A percentile compares a stretch with the other conserved stretches of the same genome.
These are phyloP conservation scores for Enteromius mattozi DNA, from an alignment of 2,797 vertebrate genomes.

Conservation along the genomic window DNA sequence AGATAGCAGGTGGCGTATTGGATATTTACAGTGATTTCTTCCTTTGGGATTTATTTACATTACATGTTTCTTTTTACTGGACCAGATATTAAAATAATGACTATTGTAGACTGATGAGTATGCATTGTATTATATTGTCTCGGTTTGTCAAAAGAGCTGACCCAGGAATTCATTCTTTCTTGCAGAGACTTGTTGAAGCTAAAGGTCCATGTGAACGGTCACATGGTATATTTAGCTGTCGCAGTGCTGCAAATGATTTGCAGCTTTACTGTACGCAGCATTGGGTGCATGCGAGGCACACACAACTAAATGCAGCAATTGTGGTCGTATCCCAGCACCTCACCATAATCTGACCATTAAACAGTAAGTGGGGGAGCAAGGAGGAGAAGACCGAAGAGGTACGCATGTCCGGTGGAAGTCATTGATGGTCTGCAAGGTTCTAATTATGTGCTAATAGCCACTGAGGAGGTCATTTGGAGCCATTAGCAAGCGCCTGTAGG, in stretches of 20 bases:
- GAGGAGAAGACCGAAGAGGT: slow-evolving; percentile 70
- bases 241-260: background rate
- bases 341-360: slow-evolving; percentile 60
- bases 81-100: background rate
- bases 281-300: slow-evolving; percentile 23
- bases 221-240: background rate
- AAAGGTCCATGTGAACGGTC: slow-evolving; percentile 6
- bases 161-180: background rate
- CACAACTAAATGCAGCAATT: slow-evolving; percentile 52
- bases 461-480: slow-evolving; percentile 88
- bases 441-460: slow-evolving; percentile 90
- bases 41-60: background rate
- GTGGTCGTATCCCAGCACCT: slow-evolving; percentile 51
- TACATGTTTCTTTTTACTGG: background rate
- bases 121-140: background rate
- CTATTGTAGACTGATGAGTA: background rate
- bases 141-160: background rate
- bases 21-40: slow-evolving; percentile 32
- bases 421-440: slow-evolving; percentile 85
- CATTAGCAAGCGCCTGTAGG: slow-evolving; percentile 87
- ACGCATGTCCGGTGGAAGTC: slow-evolving; percentile 84
- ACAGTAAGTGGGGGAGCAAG: slow-evolving; percentile 55
- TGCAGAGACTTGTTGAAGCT: background rate
- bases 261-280: background rate
- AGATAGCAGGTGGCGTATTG: slow-evolving; percentile 42